Percentiles rank a stretch among this genome's conserved stretches.
Evolutionary conservation across 1,140 invertebrate species (phyloP).

Genomic region (Leptonema lineaticorne): DNA sequence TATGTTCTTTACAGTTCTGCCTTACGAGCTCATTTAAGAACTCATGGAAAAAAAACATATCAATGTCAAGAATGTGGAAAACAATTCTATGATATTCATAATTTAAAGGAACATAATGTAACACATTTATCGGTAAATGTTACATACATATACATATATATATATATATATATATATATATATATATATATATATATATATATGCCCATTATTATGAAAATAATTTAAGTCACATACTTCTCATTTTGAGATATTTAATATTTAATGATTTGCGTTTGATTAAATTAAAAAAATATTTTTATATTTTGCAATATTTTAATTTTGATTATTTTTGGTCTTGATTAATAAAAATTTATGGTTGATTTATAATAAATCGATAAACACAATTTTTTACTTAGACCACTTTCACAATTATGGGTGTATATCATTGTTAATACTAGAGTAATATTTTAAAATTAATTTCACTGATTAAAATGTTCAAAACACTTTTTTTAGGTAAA

Average conservation of each 20-base stretch:
- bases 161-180: slow-evolving; percentile 7
- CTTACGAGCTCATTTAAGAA: slow-evolving; percentile 51
- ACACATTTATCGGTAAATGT: slow-evolving; percentile 53
- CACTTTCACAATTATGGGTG: too few relatives aligned
- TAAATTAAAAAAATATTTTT: not conserved
- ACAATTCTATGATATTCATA: slow-evolving; percentile 55
- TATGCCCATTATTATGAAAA: too few relatives aligned
- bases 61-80: slow-evolving; percentile 55
- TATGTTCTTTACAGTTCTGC: slow-evolving; percentile 51
- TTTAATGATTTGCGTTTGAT: too few relatives aligned
- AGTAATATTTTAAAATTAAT: too few relatives aligned
- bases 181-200: not conserved
- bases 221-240: too few relatives aligned
- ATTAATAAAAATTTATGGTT: too few relatives aligned
- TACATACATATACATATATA: not conserved
- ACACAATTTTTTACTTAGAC: too few relatives aligned
- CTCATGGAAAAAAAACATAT: slow-evolving; percentile 54
- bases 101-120: slow-evolving; percentile 55
- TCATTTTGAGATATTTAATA: too few relatives aligned
- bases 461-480: too few relatives aligned
- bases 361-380: too few relatives aligned
- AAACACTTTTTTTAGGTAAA: too few relatives aligned
- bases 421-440: too few relatives aligned
- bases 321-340: slow-evolving; percentile 1
- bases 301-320: not conserved